Base-by-base conservation (phyloP, 1,140 invertebrate species). In the Heliconius hermathena region DNA sequence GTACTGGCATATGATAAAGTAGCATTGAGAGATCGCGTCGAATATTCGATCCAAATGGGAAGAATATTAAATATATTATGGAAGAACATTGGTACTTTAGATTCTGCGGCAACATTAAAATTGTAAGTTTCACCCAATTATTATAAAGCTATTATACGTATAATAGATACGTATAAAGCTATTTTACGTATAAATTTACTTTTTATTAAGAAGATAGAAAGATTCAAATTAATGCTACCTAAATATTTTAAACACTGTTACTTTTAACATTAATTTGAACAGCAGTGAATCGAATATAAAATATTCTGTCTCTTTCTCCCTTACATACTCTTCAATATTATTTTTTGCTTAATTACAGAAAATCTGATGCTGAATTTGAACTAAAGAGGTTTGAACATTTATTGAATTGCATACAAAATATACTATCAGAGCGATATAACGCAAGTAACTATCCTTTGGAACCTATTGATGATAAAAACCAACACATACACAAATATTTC, bases 1-100 rank as follows among this genome's bases (percentile, higher is more conserved):
- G 60, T 87, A 18, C 77, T 90, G n/a, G 87, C 90, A 3, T 91
- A 91, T 79, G 86, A 94, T 71, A 88, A 88, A 16, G 85, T 94
- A 20, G 81, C 93, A 3, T 79, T 95, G 41, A 87, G 89, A 54
- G 87, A 92, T 46, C 86, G 91, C 41, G 82, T 83, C 16, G 85
- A 89, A n/a, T 91, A 94, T 82, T 94, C 90, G 0, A 84, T 87
- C 38, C 88, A 91, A 78, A 73, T 95, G 29, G 83, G 78, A 3
- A 82, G 80, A 11, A 78, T 94, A 41, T 83, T 92, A 20, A 90
- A 92, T 74, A 85, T 90, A 41, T 71, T 95, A 9, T 95, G 93
- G 92, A 93, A 93, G 78, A 95, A 95, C 82, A 90, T 92, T 79
- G 90, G 87, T 8, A 88, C 89, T 8, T 81, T 94, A 49, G 87